Percentiles rank a stretch among this genome's conserved stretches.
These are phyloP conservation scores for Dasyurus viverrinus DNA, from an alignment of 2,113 vertebrate species.

Conservation along the genomic window DNA sequence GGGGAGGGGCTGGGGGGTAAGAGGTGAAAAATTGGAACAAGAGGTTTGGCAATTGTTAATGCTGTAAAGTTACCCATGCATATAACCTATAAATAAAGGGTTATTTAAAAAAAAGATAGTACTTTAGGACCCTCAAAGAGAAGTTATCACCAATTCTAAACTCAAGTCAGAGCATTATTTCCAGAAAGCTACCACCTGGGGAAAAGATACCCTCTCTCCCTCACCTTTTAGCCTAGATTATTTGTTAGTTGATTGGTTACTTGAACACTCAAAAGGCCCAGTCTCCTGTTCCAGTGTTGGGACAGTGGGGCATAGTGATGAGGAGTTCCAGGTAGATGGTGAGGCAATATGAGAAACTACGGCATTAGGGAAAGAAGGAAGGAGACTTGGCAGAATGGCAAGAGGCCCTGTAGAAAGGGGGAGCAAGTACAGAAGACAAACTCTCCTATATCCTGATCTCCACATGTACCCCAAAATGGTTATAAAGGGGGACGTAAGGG, in stretches of 20 bases:
- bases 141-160: neutral
- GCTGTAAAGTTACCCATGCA: too few relatives aligned
- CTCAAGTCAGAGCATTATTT: neutral
- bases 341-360: neutral
- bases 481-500: neutral
- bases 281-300: neutral
- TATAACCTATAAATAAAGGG: too few relatives aligned
- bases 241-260: neutral
- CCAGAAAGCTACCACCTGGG: neutral
- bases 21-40: too few relatives aligned
- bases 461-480: neutral
- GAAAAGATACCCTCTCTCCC: neutral
- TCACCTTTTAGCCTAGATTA: neutral
- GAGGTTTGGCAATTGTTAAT: too few relatives aligned
- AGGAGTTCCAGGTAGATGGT: neutral
- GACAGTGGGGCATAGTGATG: neutral
- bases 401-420: neutral
- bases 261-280: neutral
- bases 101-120: too few relatives aligned
- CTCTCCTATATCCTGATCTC: neutral
- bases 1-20: too few relatives aligned
- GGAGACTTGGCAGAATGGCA: neutral
- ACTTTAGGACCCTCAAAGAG: neutral
- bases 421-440: neutral
- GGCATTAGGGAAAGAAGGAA: neutral